A percentile compares a stretch with the other conserved stretches of the same genome.
phyloP scores from a whole-genome alignment of 92 coral and sea anemone species.

The Palythoa heliodiscus region DNA sequence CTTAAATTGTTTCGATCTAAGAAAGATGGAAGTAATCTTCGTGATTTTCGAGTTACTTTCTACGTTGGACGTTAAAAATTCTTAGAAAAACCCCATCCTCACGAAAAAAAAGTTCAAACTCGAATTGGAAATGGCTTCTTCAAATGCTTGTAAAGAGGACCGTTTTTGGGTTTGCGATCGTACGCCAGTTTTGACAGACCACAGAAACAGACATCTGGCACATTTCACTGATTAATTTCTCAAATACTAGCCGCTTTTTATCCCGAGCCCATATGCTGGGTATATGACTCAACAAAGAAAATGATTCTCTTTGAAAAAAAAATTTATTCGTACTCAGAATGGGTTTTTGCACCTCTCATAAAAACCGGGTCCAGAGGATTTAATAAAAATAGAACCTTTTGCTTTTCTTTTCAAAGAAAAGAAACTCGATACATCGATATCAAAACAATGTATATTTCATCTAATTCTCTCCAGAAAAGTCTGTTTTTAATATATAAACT shows the following conservation, averaged over 20 bases:
- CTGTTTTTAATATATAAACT: background rate
- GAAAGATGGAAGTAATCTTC: background rate
- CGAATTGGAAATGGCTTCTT: background rate
- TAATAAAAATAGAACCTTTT: background rate
- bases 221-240: background rate
- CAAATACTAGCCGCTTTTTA: background rate
- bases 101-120: background rate
- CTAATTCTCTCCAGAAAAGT: background rate
- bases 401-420: background rate
- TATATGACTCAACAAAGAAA: background rate
- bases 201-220: slow-evolving; percentile 37
- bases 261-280: background rate
- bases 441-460: background rate
- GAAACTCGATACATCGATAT: slow-evolving; percentile 39
- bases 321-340: background rate
- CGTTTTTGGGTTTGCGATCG: background rate
- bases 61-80: no score
- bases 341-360: background rate
- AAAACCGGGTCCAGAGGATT: slow-evolving; percentile 3
- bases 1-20: background rate
- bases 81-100: background rate
- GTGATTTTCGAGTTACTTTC: no score
- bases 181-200: slow-evolving; percentile 18
- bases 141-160: background rate
- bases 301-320: background rate